Evolutionary conservation across 2,113 vertebrate species (phyloP).

Genomic region (Colossoma macropomum): DNA sequence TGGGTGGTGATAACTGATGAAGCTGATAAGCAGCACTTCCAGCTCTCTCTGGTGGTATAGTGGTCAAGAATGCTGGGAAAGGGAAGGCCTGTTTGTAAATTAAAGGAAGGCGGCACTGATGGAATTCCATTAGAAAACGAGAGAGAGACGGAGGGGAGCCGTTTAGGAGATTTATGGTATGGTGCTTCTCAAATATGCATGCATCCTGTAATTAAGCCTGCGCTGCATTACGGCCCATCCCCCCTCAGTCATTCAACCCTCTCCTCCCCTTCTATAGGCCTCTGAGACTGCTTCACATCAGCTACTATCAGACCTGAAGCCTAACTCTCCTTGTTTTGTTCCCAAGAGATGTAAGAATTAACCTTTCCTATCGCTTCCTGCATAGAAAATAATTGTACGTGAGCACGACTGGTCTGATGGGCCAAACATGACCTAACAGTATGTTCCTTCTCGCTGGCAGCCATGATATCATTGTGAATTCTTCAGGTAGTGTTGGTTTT

Average conservation of each 20-base stretch:
- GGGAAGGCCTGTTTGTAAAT: constrained; percentile 8
- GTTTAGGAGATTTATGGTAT: constrained; percentile 79
- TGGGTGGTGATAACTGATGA: neutral
- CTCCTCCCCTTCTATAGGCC: constrained; percentile 1
- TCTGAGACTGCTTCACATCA: constrained; percentile 27
- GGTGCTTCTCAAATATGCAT: constrained; percentile 75
- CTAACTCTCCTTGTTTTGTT: constrained; percentile 24
- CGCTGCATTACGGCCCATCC: constrained; percentile 63
- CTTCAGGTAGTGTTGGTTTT: neutral
- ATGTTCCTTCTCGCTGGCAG: neutral
- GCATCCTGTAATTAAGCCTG: constrained; percentile 83
- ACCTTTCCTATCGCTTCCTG: constrained; percentile 34
- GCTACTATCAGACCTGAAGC: constrained; percentile 12
- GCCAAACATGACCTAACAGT: neutral
- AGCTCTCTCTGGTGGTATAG: neutral
- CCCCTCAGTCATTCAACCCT: constrained; percentile 2
- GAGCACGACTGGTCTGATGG: neutral
- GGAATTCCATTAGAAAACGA: constrained; percentile 4
- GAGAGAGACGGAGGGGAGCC: constrained; percentile 52
- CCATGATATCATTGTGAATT: neutral
- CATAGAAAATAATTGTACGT: constrained; percentile 17
- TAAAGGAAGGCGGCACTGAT: neutral
- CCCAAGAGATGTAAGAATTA: constrained; percentile 47
- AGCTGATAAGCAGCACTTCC: neutral
- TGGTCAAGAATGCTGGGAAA: constrained; percentile 6